Base-by-base conservation (phyloP, 2,797 vertebrate species). In the Rhyacichthys aspro region DNA sequence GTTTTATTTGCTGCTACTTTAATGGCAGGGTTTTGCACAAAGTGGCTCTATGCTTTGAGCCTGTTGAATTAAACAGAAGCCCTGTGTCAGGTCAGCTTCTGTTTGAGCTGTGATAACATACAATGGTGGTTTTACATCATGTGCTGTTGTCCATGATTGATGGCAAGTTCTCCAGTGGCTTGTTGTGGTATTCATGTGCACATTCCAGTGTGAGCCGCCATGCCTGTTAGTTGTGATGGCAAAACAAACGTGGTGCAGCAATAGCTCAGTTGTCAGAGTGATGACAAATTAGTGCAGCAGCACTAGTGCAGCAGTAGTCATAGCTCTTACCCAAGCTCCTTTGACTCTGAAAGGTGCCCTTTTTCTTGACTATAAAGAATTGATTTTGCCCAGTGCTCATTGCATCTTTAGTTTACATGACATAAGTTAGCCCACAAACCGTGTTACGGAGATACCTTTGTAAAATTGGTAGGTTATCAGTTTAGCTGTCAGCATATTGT, bases 241-340 rank as follows among this genome's bases (percentile, higher is more conserved):
- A 83, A 90, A 91, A 90, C 79, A 89, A 90, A 88, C 71, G 71
- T 78, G 83, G 80, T 71, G 86, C 82, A 83, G 86, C 87, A 89
- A 91, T 90, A 87, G 87, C 88, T 89, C 80, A 86, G 85, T 81
- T 90, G 90, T 91, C 84, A 89, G 67, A 77, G 72, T 81, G 86
- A 82, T 90, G 88, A 91, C 85, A 88, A 88, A 91, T 90, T 89
- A 91, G 86, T 88, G 86, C 76, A 83, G 81, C 66, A 82, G 41
- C 43, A 60, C 62, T 63, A 74, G 59, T 70, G 68, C 74, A 74
- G 81, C 76, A 61, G 72, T 60, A 56, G 59, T 72, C 67, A 42
- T 74, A 63, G 79, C 83, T 81, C 78, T 72, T 62, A 78, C 78
- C 72, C 74, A 82, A 72, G 69, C 82, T 79, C 71, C 63, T 79